These are phyloP conservation scores for Steinernema feltiae DNA, from an alignment of 1,140 invertebrate genomes.

Conservation along the genomic window DNA sequence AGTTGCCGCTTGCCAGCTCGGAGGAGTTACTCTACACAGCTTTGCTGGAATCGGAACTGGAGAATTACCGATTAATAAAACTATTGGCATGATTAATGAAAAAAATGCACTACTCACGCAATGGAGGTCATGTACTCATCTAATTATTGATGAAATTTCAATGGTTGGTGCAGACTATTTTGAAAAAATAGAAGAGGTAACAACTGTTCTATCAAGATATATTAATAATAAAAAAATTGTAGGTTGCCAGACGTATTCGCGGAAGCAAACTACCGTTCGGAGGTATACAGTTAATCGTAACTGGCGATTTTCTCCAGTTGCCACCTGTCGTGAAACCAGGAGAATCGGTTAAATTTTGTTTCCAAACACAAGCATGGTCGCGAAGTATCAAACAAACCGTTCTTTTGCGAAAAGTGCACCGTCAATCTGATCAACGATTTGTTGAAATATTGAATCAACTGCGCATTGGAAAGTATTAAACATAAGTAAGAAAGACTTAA, in stretches of 20 bases:
- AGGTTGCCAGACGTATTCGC: slow-evolving; percentile 71
- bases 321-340: slow-evolving; percentile 70
- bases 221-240: slow-evolving; percentile 65
- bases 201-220: neutral
- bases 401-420: slow-evolving; percentile 75
- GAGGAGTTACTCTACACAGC: slow-evolving; percentile 82
- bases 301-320: slow-evolving; percentile 88
- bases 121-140: slow-evolving; percentile 79
- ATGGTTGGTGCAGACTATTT: slow-evolving; percentile 85
- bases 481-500: neutral
- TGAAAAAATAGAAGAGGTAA: slow-evolving; percentile 60
- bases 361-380: slow-evolving; percentile 70
- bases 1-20: slow-evolving; percentile 85
- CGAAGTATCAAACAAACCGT: slow-evolving; percentile 72
- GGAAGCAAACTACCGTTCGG: slow-evolving; percentile 81
- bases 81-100: slow-evolving; percentile 16
- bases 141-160: slow-evolving; percentile 92
- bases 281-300: slow-evolving; percentile 85
- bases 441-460: slow-evolving; percentile 79
- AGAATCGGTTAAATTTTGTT: slow-evolving; percentile 69
- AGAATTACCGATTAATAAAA: slow-evolving; percentile 5
- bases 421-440: slow-evolving; percentile 79
- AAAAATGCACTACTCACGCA: slow-evolving; percentile 66
- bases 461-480: slow-evolving; percentile 67
- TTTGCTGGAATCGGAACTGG: slow-evolving; percentile 70